Evolutionary conservation across 2,888 invertebrate species (phyloP).

Genomic region (Dynastes grantii): DNA sequence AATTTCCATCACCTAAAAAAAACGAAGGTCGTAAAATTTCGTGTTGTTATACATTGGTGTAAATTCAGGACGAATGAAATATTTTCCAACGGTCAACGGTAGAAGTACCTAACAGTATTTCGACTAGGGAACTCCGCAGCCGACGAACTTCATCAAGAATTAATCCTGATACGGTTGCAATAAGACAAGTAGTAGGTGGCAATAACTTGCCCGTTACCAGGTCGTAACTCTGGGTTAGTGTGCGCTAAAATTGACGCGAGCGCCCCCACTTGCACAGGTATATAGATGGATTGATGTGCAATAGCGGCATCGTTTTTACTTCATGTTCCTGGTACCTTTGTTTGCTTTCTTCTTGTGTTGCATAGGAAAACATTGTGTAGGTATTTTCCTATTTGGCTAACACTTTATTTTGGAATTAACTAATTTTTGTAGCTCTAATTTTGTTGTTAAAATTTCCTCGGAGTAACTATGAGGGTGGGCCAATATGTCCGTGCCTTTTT

Average conservation of each 20-base stretch:
- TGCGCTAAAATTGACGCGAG: constrained; percentile 21
- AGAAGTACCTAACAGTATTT: constrained; percentile 6
- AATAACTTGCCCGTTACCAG: constrained; percentile 68
- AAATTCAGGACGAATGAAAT: neutral
- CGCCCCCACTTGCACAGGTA: constrained; percentile 54
- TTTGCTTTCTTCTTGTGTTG: no score
- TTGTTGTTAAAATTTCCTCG: no score
- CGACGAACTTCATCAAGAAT: constrained; percentile 56
- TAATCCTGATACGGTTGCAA: constrained; percentile 58
- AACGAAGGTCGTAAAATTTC: constrained; percentile 15
- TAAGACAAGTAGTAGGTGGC: constrained; percentile 65
- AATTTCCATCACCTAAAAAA: constrained; percentile 7
- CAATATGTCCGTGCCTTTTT: no score
- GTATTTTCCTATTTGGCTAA: no score
- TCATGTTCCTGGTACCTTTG: neutral
- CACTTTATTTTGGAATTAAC: no score
- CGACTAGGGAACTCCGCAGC: constrained; percentile 9
- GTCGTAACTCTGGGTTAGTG: constrained; percentile 66
- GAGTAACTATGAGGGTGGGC: no score
- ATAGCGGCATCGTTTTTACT: neutral
- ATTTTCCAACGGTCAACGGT: constrained; percentile 22
- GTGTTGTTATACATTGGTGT: neutral
- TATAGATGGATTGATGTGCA: constrained; percentile 11
- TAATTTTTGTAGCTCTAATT: no score
- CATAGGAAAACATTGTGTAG: no score